Conservation (phyloP, 2,113 vertebrate genomes). For the human (Homo sapiens) region GRCh38 chr11:12165001-12165500, state of each 20-base stretch:
- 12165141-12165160: no score
- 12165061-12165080: no score
- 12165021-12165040: no score
- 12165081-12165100: no score
- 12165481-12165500: background rate
- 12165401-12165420: slow-evolving; percentile 1
- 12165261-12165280: background rate
- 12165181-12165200: background rate
- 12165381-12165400: background rate
- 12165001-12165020: no score
- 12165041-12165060: no score
- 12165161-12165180: no score
- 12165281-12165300: background rate
- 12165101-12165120: no score
- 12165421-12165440: background rate
- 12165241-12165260: background rate
- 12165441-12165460: background rate
- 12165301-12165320: background rate
- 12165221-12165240: background rate
- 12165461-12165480: background rate
- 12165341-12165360: background rate
- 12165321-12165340: background rate
- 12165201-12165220: background rate
- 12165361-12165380: background rate
- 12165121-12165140: no score